phyloP scores from a whole-genome alignment of 23 tunicate species.

The Halocynthia aurantium region DNA sequence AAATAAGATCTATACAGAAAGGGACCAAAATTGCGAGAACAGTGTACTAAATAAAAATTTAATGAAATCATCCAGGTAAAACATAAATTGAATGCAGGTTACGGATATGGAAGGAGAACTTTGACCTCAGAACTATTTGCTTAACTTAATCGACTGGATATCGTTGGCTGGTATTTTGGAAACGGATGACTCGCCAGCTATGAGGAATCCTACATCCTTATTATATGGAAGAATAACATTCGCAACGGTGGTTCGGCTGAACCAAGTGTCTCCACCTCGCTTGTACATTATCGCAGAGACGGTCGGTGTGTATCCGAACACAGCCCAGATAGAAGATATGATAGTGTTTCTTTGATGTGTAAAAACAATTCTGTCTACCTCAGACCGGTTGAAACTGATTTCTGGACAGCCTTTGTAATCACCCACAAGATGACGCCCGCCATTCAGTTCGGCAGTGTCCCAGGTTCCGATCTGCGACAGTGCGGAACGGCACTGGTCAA shows the following conservation, averaged over 20 bases:
- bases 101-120: too few relatives aligned
- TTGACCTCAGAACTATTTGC: slow-evolving; percentile 20
- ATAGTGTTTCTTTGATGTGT: slow-evolving; percentile 57
- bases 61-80: too few relatives aligned
- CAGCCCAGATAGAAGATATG: slow-evolving; percentile 76
- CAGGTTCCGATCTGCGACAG: slow-evolving; percentile 85
- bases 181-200: slow-evolving; percentile 73
- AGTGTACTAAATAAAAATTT: too few relatives aligned
- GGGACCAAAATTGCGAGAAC: too few relatives aligned
- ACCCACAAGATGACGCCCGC: slow-evolving; percentile 72
- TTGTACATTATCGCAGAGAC: slow-evolving; percentile 44
- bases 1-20: too few relatives aligned
- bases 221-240: slow-evolving; percentile 66
- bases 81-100: too few relatives aligned
- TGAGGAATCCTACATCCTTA: slow-evolving; percentile 51
- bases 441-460: slow-evolving; percentile 68
- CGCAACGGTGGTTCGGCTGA: slow-evolving; percentile 42
- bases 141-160: slow-evolving; percentile 56
- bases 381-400: slow-evolving; percentile 55
- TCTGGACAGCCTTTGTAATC: slow-evolving; percentile 91
- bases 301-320: slow-evolving; percentile 77
- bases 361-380: slow-evolving; percentile 65
- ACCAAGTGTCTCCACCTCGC: slow-evolving; percentile 54
- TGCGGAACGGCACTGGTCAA: slow-evolving; percentile 52
- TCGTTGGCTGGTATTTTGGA: slow-evolving; percentile 90